Conservation (phyloP, 2,888 invertebrate genomes). For the Nomada fabriciana region DNA sequence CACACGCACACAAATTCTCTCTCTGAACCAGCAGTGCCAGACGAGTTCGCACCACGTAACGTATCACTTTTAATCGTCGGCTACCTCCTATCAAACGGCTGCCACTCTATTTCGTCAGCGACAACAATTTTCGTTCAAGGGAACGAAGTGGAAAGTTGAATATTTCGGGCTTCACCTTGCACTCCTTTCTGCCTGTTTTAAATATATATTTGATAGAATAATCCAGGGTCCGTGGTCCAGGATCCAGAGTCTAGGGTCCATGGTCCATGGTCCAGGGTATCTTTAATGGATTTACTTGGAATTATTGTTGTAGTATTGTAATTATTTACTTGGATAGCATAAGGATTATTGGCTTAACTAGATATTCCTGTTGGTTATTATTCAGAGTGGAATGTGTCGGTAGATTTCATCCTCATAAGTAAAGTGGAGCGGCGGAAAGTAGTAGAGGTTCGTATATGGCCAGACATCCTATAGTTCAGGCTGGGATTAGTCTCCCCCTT, state of each 20-base stretch:
- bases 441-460: constrained; percentile 10
- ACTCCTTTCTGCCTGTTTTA: no score
- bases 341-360: no score
- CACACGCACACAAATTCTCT: constrained; percentile 20
- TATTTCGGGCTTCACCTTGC: not conserved
- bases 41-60: constrained; percentile 59
- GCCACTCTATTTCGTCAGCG: not conserved
- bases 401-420: no score
- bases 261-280: no score
- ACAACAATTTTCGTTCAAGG: not conserved
- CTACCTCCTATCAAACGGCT: constrained; percentile 8
- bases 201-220: no score
- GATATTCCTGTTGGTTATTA: no score
- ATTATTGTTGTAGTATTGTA: no score
- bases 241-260: no score
- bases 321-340: no score
- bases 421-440: not conserved
- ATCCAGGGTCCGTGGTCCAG: no score
- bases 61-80: constrained; percentile 67
- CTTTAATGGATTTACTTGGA: no score
- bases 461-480: constrained; percentile 12
- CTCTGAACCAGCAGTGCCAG: constrained; percentile 54
- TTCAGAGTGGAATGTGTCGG: no score
- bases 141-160: not conserved
- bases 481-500: constrained; percentile 32